These are phyloP conservation scores for Polypterus bichir DNA, from an alignment of 2,113 vertebrate genomes.

Conservation along the genomic window DNA sequence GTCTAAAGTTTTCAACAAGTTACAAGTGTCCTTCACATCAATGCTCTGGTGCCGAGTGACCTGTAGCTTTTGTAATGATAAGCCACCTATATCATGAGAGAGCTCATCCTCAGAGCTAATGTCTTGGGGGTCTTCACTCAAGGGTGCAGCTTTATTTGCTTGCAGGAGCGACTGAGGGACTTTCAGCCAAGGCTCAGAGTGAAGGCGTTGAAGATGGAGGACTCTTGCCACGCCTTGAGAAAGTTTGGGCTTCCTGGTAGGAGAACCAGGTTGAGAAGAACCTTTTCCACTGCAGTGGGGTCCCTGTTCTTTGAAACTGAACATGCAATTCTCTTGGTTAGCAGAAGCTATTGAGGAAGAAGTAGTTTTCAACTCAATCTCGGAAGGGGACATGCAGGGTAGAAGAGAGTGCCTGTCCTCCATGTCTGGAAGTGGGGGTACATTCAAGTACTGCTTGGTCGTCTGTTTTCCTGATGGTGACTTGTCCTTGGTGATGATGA, in stretches of 20 bases:
- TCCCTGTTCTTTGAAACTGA: constrained; percentile 42
- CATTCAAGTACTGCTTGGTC: constrained; percentile 70
- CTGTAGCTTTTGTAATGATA: constrained; percentile 34
- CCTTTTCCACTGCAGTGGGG: constrained; percentile 14
- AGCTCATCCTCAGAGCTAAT: constrained; percentile 53
- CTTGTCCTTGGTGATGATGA: constrained; percentile 75
- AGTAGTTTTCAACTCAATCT: constrained; percentile 44
- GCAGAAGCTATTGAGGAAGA: constrained; percentile 24
- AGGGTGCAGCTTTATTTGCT: constrained; percentile 51
- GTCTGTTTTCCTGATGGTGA: constrained; percentile 58
- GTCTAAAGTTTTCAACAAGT: constrained; percentile 49
- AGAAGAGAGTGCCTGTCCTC: constrained; percentile 33
- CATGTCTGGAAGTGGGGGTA: constrained; percentile 53
- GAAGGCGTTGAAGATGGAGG: constrained; percentile 39
- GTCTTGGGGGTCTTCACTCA: constrained; percentile 54
- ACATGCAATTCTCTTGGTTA: constrained; percentile 35
- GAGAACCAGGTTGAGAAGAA: constrained; percentile 36
- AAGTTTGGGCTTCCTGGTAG: constrained; percentile 31
- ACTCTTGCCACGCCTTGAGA: constrained; percentile 34
- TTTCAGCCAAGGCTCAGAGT: constrained; percentile 58
- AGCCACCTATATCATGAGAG: constrained; percentile 38
- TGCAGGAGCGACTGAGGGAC: constrained; percentile 44
- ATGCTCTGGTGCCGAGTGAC: constrained; percentile 60
- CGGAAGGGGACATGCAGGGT: constrained; percentile 44
- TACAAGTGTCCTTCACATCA: constrained; percentile 55